Conservation (phyloP, 2,797 vertebrate genomes). For the Notoglanidium macrostoma region DNA sequence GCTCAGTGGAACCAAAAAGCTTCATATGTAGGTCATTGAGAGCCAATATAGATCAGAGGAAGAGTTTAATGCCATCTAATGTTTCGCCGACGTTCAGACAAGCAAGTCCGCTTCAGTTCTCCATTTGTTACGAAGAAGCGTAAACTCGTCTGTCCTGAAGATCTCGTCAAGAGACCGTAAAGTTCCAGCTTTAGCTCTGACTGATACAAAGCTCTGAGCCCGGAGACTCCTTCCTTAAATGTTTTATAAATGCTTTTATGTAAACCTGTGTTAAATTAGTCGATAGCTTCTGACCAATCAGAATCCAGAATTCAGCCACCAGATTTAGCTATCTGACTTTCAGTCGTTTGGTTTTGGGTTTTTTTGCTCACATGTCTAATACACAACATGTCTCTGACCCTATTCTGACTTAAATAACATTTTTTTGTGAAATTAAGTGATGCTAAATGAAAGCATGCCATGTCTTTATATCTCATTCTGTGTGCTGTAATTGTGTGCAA, state of each 20-base stretch:
- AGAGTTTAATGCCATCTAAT: neutral
- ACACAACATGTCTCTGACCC: neutral
- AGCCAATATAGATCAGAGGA: conserved; percentile 78
- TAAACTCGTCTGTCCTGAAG: neutral
- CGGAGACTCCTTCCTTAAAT: neutral
- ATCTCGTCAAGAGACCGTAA: neutral
- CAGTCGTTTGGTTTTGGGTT: conserved; percentile 36
- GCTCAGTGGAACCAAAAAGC: neutral
- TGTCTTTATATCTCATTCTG: conserved; percentile 2
- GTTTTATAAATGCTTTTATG: neutral
- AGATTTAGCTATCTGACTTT: neutral
- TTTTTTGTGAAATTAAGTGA: neutral
- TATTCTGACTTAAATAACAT: no score
- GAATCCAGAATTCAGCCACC: neutral
- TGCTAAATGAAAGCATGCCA: neutral
- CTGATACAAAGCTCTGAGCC: neutral
- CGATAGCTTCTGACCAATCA: neutral
- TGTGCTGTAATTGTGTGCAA: conserved; percentile 60
- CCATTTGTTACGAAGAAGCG: neutral
- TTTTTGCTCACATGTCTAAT: conserved; percentile 22
- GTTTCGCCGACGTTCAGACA: no score
- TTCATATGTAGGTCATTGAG: conserved; percentile 82
- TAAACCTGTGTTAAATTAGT: neutral
- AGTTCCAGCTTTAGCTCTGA: neutral
- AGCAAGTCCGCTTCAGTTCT: neutral